Percentiles rank a stretch among this genome's conserved stretches.
These are phyloP conservation scores for Agonopterix alstromeriana DNA, from an alignment of 2,888 invertebrate species.

Conservation along the genomic window DNA sequence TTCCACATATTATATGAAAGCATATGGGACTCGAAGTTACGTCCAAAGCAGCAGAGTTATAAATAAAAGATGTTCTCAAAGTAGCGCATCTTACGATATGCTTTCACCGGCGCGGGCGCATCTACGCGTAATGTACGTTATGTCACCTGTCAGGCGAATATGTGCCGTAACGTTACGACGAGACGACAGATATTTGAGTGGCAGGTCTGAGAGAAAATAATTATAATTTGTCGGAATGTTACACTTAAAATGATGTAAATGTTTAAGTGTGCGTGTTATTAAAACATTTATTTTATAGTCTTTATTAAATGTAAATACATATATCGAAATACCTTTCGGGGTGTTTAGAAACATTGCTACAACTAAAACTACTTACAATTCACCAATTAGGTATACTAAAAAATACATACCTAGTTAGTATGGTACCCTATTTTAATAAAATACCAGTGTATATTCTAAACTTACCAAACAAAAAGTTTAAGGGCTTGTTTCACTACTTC, in stretches of 20 bases:
- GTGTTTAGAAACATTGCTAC: too few species aligned
- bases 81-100: not conserved
- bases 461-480: too few species aligned
- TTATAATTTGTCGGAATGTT: slow-evolving; percentile 10
- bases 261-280: slow-evolving; percentile 6
- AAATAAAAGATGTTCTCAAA: slow-evolving; percentile 5
- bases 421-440: too few species aligned
- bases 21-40: too few species aligned
- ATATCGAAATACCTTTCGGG: too few species aligned
- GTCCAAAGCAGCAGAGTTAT: not conserved
- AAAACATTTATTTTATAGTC: slow-evolving; percentile 1
- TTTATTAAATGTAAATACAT: too few species aligned
- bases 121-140: slow-evolving; percentile 1
- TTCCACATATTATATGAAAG: too few species aligned
- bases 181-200: slow-evolving; percentile 10
- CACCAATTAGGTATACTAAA: too few species aligned
- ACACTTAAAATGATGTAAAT: slow-evolving; percentile 3
- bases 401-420: too few species aligned
- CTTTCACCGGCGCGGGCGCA: slow-evolving; percentile 1
- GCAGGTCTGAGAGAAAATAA: slow-evolving; percentile 17
- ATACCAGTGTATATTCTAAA: too few species aligned
- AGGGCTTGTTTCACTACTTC: too few species aligned
- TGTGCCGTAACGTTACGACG: slow-evolving; percentile 8
- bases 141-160: slow-evolving; percentile 5
- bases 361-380: too few species aligned